phyloP scores from a whole-genome alignment of 1,140 invertebrate species.

The Lineus longissimus region DNA sequence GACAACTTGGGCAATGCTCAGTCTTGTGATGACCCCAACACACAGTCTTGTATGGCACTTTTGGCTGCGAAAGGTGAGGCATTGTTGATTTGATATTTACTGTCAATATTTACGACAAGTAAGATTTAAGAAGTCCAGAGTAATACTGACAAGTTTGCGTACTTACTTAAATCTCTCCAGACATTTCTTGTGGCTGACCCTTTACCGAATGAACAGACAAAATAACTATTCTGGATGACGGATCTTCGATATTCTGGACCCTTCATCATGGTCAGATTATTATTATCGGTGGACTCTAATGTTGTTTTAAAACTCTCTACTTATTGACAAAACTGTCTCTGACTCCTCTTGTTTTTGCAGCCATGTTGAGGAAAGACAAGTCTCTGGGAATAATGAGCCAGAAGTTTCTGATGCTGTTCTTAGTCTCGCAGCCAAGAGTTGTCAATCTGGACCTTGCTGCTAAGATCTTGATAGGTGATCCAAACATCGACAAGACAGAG shows the following conservation, averaged over 20 bases:
- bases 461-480: conserved; percentile 62
- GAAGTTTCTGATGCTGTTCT: conserved; percentile 70
- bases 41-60: neutral
- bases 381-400: conserved; percentile 68
- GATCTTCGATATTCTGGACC: no score
- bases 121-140: no score
- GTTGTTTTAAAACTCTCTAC: no score
- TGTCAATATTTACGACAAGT: no score
- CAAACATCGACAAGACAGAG: conserved; percentile 44
- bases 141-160: no score
- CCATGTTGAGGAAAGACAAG: conserved; percentile 55
- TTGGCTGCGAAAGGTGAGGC: conserved; percentile 3
- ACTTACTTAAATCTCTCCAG: no score
- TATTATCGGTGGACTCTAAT: no score
- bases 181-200: no score
- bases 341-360: conserved; percentile 26
- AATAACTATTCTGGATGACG: no score
- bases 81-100: neutral
- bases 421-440: conserved; percentile 64
- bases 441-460: conserved; percentile 69
- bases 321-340: neutral
- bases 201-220: no score
- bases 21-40: neutral
- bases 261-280: no score
- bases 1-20: no score